Conservation (phyloP, 2,888 invertebrate species). For the Leptinotarsa rubiginosa region DNA sequence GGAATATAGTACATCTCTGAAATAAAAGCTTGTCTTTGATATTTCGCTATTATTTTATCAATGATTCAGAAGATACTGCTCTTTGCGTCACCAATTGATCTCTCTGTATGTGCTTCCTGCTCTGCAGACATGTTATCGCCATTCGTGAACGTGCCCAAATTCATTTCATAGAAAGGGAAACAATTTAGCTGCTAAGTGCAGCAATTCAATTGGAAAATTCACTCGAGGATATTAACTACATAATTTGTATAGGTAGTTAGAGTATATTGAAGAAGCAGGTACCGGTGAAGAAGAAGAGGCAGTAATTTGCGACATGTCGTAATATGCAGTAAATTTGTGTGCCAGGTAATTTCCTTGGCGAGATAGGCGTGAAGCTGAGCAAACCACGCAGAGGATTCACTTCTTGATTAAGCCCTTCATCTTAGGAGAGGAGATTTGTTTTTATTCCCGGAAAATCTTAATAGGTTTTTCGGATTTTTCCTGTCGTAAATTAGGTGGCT, state of each 20-base stretch:
- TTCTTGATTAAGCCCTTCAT: slow-evolving; percentile 60
- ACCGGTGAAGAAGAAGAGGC: slow-evolving; percentile 56
- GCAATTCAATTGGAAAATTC: slow-evolving; percentile 45
- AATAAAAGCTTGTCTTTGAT: too few relatives aligned
- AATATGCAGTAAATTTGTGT: slow-evolving; percentile 66
- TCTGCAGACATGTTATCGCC: slow-evolving; percentile 9
- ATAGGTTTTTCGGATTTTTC: slow-evolving; percentile 44
- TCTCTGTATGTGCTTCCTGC: neutral
- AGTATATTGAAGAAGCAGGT: slow-evolving; percentile 59
- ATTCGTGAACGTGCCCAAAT: slow-evolving; percentile 22
- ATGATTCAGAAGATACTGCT: too few relatives aligned
- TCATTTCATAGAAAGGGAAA: slow-evolving; percentile 15
- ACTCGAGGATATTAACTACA: slow-evolving; percentile 54
- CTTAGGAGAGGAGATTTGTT: slow-evolving; percentile 54
- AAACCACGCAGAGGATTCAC: slow-evolving; percentile 58
- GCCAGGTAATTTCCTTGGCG: slow-evolving; percentile 64
- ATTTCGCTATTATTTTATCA: too few relatives aligned
- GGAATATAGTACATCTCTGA: too few relatives aligned
- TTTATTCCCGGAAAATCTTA: slow-evolving; percentile 47
- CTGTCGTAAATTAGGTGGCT: slow-evolving; percentile 3
- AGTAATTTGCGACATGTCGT: slow-evolving; percentile 57
- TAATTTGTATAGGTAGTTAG: slow-evolving; percentile 58
- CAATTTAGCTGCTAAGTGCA: slow-evolving; percentile 26
- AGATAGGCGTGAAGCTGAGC: slow-evolving; percentile 61
- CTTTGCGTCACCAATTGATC: too few relatives aligned